Conservation (phyloP, 2,888 invertebrate genomes). For the Stenichneumon culpator region DNA sequence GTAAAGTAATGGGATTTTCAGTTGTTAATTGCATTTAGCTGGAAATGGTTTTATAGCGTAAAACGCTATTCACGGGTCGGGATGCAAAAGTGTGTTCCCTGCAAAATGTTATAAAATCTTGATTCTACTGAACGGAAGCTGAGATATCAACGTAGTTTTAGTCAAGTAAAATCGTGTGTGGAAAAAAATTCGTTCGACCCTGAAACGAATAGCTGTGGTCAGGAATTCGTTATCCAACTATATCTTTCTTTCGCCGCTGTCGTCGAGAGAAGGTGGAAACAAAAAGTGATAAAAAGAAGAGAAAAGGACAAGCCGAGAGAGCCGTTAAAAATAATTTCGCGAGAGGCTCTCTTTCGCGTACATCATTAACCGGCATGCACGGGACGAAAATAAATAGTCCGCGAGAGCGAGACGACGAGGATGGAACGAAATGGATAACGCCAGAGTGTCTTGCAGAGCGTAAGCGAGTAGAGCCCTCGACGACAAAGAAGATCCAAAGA, state of each 20-base stretch:
- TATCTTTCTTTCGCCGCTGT: conserved; percentile 4
- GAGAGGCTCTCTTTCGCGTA: conserved; percentile 67
- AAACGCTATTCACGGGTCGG: too few relatives aligned
- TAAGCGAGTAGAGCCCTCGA: conserved; percentile 34
- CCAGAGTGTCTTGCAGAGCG: conserved; percentile 43
- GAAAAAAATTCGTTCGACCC: neutral
- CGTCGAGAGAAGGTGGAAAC: neutral
- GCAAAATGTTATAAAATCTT: too few relatives aligned
- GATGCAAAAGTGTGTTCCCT: too few relatives aligned
- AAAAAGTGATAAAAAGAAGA: neutral
- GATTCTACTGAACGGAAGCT: too few relatives aligned
- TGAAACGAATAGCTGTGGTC: neutral
- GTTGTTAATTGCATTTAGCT: too few relatives aligned
- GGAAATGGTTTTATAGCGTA: too few relatives aligned
- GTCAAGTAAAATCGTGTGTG: neutral
- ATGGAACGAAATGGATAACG: conserved; percentile 46
- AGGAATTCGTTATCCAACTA: neutral
- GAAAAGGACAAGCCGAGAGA: conserved; percentile 25
- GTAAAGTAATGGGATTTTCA: too few relatives aligned
- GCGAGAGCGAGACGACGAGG: conserved; percentile 32
- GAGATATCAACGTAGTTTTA: too few relatives aligned
- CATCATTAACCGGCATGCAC: conserved; percentile 73
- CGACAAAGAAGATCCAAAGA: conserved; percentile 66
- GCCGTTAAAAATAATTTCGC: conserved; percentile 68
- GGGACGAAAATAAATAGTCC: conserved; percentile 76